Conservation (phyloP, 2,113 vertebrate species). For the Ardeotis arabs region DNA sequence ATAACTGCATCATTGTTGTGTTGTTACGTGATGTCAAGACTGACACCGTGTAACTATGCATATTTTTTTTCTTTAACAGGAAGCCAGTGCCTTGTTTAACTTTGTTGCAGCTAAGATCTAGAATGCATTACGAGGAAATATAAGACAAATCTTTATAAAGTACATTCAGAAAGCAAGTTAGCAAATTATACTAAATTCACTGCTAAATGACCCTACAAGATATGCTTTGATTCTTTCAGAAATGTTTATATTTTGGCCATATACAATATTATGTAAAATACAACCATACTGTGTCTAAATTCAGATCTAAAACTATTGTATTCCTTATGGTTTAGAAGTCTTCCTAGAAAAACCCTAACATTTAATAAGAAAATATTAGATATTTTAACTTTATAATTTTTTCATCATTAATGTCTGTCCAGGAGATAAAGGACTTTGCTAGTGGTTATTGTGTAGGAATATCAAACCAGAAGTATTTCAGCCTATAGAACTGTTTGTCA, state of each 20-base stretch:
- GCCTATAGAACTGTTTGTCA: neutral
- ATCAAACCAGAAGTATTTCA: neutral
- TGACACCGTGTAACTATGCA: neutral
- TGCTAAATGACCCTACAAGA: neutral
- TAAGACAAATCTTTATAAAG: neutral
- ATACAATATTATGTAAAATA: neutral
- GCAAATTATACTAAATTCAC: neutral
- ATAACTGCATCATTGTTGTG: neutral
- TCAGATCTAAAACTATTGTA: neutral
- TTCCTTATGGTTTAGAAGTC: neutral
- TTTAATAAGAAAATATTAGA: neutral
- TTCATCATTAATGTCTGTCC: neutral
- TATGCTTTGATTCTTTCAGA: neutral
- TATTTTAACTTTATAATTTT: neutral
- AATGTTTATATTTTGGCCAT: neutral
- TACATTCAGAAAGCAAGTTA: neutral
- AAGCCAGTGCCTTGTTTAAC: neutral
- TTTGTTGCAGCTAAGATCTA: neutral
- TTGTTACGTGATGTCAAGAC: neutral
- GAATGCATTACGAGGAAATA: neutral
- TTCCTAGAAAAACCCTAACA: neutral
- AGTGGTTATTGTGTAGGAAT: neutral
- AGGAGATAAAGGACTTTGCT: neutral
- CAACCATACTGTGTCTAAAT: neutral
- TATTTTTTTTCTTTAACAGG: neutral